Percentiles rank a stretch among this genome's conserved stretches.
Evolutionary conservation across 2,113 vertebrate species (phyloP).

Genomic region (Mormoops blainvillei): DNA sequence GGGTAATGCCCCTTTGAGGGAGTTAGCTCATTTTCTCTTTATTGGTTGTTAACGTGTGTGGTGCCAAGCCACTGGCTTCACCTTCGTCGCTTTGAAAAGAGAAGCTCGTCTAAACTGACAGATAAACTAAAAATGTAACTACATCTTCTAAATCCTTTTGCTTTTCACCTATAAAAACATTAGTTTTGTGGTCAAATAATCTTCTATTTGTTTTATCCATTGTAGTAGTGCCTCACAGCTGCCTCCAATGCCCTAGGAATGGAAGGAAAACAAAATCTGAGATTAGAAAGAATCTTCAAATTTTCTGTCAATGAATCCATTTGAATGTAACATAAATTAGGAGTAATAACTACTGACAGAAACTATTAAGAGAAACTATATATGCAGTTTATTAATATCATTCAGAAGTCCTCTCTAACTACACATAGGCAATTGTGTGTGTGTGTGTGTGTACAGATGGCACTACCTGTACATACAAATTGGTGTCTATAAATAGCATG

Average conservation of each 20-base stretch:
- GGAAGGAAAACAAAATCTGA: neutral
- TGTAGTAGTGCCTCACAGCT: neutral
- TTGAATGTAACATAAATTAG: neutral
- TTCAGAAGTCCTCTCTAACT: neutral
- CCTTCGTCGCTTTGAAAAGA: constrained; percentile 6
- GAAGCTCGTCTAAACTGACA: neutral
- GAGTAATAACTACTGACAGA: neutral
- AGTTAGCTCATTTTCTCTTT: constrained; percentile 54
- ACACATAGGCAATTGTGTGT: neutral
- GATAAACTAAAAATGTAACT: constrained; percentile 36
- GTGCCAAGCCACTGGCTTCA: neutral
- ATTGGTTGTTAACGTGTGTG: constrained; percentile 24
- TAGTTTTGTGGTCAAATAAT: neutral
- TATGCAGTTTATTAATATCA: neutral
- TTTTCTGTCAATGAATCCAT: neutral
- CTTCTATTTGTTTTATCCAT: neutral
- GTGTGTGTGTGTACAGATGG: too few relatives aligned
- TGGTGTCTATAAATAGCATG: neutral
- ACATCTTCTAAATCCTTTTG: neutral
- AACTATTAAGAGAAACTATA: neutral
- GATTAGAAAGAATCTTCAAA: neutral
- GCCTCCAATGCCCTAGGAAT: neutral
- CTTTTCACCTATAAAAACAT: neutral
- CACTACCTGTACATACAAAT: neutral
- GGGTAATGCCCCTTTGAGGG: constrained; percentile 23